These are phyloP conservation scores for Silurus glanis DNA, from an alignment of 2,113 vertebrate genomes.

Conservation along the genomic window DNA sequence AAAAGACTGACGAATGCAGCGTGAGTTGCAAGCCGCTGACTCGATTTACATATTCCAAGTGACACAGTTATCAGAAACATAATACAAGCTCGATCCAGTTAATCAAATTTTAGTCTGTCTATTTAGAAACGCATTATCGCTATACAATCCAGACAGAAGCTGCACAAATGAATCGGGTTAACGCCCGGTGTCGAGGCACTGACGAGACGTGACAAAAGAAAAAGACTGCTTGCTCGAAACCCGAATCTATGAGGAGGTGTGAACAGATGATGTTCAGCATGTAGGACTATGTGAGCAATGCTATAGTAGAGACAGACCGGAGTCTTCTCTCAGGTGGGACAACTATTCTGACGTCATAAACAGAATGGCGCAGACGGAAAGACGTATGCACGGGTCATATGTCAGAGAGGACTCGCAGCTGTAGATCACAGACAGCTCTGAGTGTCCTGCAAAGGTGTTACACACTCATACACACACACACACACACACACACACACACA, in stretches of 20 bases:
- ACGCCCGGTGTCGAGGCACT: background rate
- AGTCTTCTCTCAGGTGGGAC: background rate
- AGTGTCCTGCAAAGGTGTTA: slow-evolving; percentile 11
- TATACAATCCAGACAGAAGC: background rate
- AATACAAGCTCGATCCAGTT: no score
- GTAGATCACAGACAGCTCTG: slow-evolving; percentile 20
- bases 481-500: background rate
- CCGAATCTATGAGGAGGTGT: background rate
- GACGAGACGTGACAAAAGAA: background rate
- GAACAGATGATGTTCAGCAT: background rate
- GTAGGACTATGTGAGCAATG: background rate
- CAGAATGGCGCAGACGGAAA: background rate
- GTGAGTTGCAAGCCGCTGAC: background rate
- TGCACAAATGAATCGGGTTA: background rate
- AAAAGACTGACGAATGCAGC: background rate
- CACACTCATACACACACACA: background rate
- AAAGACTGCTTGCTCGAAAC: slow-evolving; percentile 18
- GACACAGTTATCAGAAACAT: no score
- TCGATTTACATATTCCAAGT: background rate
- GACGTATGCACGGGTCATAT: slow-evolving; percentile 10
- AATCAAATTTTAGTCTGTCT: background rate
- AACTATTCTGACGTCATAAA: background rate
- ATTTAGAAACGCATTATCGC: background rate
- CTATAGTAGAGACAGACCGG: background rate
- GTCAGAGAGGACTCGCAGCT: slow-evolving; percentile 2